Base-by-base conservation (phyloP, 2,888 invertebrate genomes). In the Eristalis intricaria region DNA sequence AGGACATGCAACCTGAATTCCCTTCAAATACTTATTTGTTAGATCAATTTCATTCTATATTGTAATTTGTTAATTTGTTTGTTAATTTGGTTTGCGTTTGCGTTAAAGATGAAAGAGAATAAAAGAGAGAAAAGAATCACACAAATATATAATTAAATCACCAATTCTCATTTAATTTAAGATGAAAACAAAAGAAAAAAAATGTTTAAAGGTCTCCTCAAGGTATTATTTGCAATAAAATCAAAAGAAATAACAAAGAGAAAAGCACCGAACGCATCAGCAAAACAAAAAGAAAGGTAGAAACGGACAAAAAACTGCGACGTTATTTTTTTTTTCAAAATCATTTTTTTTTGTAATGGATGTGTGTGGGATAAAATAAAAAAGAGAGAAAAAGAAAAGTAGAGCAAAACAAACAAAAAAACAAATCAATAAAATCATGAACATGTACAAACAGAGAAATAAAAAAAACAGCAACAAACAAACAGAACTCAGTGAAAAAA, bases 21-120 rank as follows among this genome's bases (percentile, higher is more conserved):
- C 86, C 75, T 78, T 79, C 43, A 86, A 78, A 78, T 82, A 82
- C 78, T 61, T 80, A 80, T 75, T 75, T 65, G 69, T 82, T 82
- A 76, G 40, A 19, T 81, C 68, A 66, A 81, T 77, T 66, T 84
- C 63, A 29, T 82, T 85, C 58, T 68, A 29, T 61, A 64, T 70
- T 43, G 56, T 29, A 60, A 23, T 61, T 40, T 70, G 19, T 70
- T 58, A 13, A 19, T 35, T 38, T 19, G 60, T 78, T 63, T 38
- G 43, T 69, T 75, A 60, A 66, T 65, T 74, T 70, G 23, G 70
- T 71, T 82, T 65, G 81, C 81, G 69, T 69, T 68, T 70, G 66
- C 26, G 61, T 81, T 68, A 40, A 69, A 38, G 26, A 66, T 71
- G 61, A 70, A 84, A 65, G 69, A 74, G 32, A 82, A 58, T 50